A percentile compares a stretch with the other conserved stretches of the same genome.
phyloP scores from a whole-genome alignment of 2,797 vertebrate species.

The Cuniculus paca region DNA sequence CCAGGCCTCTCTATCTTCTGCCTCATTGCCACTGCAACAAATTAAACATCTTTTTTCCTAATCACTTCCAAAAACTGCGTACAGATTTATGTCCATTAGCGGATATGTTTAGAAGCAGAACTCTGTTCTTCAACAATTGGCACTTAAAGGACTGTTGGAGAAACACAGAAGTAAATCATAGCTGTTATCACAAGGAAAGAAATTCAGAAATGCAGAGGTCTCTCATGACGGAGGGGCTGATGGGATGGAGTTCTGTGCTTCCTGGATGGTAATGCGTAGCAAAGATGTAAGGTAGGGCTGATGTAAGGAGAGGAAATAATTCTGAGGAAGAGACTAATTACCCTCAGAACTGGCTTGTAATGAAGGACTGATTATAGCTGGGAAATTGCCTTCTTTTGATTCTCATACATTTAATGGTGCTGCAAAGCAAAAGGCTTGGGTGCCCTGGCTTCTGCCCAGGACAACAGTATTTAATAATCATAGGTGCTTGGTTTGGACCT shows the following conservation, averaged over 20 bases:
- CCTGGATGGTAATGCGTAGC: constrained; percentile 39
- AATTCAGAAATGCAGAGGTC: constrained; percentile 16
- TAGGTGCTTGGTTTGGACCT: constrained; percentile 60
- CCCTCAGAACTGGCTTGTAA: constrained; percentile 53
- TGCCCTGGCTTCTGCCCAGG: constrained; percentile 58
- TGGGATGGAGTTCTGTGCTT: constrained; percentile 8
- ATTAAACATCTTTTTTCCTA: constrained; percentile 54
- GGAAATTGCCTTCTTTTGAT: constrained; percentile 82
- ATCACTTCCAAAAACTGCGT: constrained; percentile 52
- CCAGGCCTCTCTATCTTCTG: not conserved
- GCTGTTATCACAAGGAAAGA: constrained; percentile 55
- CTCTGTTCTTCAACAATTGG: constrained; percentile 45
- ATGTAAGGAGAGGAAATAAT: constrained; percentile 52
- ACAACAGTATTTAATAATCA: constrained; percentile 72
- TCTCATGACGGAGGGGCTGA: not conserved
- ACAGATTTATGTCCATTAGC: constrained; percentile 54
- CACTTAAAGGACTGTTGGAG: constrained; percentile 51
- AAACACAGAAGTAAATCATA: constrained; percentile 37
- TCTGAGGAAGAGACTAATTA: constrained; percentile 79
- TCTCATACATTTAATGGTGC: constrained; percentile 80
- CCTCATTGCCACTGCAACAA: constrained; percentile 21
- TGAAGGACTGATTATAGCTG: constrained; percentile 73
- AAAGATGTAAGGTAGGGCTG: constrained; percentile 63
- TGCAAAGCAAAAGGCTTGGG: constrained; percentile 65
- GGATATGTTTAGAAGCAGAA: constrained; percentile 38